phyloP scores from a whole-genome alignment of 2,113 vertebrate species.

The Cochlearius cochlearius region DNA sequence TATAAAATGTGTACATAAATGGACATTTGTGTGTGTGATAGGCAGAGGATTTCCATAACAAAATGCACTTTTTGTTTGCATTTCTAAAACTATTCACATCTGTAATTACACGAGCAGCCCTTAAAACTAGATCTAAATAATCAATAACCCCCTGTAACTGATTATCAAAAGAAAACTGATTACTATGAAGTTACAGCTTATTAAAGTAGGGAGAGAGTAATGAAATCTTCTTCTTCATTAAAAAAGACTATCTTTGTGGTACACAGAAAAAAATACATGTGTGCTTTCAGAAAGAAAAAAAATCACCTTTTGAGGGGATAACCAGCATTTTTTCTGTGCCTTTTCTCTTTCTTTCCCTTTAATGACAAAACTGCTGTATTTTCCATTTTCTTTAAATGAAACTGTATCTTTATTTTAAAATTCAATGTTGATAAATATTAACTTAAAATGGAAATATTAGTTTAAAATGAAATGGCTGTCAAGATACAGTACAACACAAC shows the following conservation, averaged over 20 bases:
- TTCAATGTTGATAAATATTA: background rate
- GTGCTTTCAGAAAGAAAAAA: background rate
- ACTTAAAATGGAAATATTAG: background rate
- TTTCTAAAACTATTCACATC: background rate
- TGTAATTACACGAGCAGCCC: background rate
- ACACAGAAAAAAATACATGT: background rate
- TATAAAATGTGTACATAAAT: background rate
- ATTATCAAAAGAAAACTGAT: background rate
- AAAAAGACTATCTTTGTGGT: background rate
- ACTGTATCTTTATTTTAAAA: background rate
- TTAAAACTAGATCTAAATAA: background rate
- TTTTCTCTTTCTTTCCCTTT: background rate
- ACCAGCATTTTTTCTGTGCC: background rate
- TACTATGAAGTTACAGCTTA: background rate
- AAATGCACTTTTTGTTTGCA: background rate
- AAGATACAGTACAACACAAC: background rate
- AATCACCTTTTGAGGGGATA: fast-evolving
- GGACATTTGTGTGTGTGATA: background rate
- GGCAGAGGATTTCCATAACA: background rate
- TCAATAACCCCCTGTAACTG: background rate
- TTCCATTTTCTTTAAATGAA: background rate
- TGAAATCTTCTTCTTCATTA: background rate
- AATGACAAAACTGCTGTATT: background rate
- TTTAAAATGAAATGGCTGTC: background rate
- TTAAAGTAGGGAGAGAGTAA: background rate